These are phyloP conservation scores for Chymomyza costata DNA, from an alignment of 1,140 invertebrate genomes.

Conservation along the genomic window DNA sequence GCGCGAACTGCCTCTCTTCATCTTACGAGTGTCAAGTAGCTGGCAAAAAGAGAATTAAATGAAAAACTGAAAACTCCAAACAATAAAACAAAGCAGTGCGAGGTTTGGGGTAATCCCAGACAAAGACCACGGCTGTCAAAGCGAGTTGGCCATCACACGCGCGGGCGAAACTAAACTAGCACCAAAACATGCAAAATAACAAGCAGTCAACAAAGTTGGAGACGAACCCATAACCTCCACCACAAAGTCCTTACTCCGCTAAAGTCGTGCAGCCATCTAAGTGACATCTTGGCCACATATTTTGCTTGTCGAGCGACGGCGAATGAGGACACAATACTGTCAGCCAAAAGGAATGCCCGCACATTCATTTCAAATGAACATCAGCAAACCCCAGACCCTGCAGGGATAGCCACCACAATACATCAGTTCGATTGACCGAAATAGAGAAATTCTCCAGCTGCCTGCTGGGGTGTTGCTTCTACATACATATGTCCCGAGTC, in stretches of 20 bases:
- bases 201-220: slow-evolving; percentile 23
- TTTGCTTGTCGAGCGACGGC: slow-evolving; percentile 63
- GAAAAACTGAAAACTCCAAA: slow-evolving; percentile 43
- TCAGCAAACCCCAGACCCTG: background rate
- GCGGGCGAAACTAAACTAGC: slow-evolving; percentile 43
- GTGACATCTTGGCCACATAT: slow-evolving; percentile 72
- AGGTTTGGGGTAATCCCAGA: no score
- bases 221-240: slow-evolving; percentile 21
- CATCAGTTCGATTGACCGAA: slow-evolving; percentile 58
- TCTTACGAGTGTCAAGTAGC: slow-evolving; percentile 48
- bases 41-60: slow-evolving; percentile 25
- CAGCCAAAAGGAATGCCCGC: slow-evolving; percentile 67
- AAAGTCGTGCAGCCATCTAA: slow-evolving; percentile 15
- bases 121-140: slow-evolving; percentile 52
- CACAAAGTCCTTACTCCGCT: slow-evolving; percentile 2
- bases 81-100: slow-evolving; percentile 43
- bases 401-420: slow-evolving; percentile 14
- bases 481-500: slow-evolving; percentile 32
- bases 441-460: slow-evolving; percentile 57
- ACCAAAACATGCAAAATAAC: slow-evolving; percentile 61
- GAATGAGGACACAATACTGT: slow-evolving; percentile 67
- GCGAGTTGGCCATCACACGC: slow-evolving; percentile 46
- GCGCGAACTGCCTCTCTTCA: slow-evolving; percentile 57
- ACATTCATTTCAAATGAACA: slow-evolving; percentile 58
- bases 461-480: slow-evolving; percentile 9